These are phyloP conservation scores for Hesperia comma DNA, from an alignment of 2,888 invertebrate species.

Conservation along the genomic window DNA sequence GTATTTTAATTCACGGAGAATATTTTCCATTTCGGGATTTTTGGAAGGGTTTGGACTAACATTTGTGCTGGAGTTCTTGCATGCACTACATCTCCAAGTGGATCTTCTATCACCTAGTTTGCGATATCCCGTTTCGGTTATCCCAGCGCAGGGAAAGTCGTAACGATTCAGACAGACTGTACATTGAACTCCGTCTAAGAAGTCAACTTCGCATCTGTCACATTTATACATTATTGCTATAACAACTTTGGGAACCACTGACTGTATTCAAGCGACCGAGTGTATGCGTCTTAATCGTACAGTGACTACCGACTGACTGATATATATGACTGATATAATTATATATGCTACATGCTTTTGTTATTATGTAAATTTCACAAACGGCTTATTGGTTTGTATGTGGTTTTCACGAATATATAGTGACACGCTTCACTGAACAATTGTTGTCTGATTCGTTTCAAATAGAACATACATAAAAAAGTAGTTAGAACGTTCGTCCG, in stretches of 20 bases:
- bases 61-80: not conserved
- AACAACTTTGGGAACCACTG: slow-evolving; percentile 8
- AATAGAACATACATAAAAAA: too few species aligned
- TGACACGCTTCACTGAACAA: too few species aligned
- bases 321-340: too few species aligned
- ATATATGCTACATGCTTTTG: too few species aligned
- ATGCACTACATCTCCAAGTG: not conserved
- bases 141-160: slow-evolving; percentile 7
- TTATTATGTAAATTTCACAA: too few species aligned
- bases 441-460: too few species aligned
- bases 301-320: not conserved
- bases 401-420: too few species aligned
- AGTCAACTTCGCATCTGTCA: not conserved
- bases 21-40: not conserved
- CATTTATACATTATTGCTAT: not conserved
- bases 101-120: slow-evolving; percentile 1
- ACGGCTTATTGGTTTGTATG: too few species aligned
- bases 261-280: not conserved
- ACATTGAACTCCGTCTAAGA: not conserved
- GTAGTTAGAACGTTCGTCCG: too few species aligned
- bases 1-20: not conserved
- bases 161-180: not conserved
- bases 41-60: not conserved
- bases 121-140: not conserved
- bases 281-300: slow-evolving; percentile 1